A percentile compares a stretch with the other conserved stretches of the same genome.
Evolutionary conservation across 2,113 vertebrate genomes (phyloP).

Genomic region (Donacobius atricapilla): DNA sequence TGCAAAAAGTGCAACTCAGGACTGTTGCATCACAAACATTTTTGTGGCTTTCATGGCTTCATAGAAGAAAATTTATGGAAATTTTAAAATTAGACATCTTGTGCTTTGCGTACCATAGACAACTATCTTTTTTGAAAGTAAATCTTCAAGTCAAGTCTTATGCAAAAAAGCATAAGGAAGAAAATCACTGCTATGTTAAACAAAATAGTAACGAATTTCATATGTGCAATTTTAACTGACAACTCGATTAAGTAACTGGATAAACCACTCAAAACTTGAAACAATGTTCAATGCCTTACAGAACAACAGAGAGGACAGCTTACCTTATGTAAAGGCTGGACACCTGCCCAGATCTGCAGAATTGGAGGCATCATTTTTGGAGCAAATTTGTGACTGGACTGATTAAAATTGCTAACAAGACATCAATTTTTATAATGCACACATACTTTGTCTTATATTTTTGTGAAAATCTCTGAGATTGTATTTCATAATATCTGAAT

Average conservation of each 20-base stretch:
- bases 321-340: conserved; percentile 1
- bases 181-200: not conserved
- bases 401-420: not conserved
- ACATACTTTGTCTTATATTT: not conserved
- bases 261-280: not conserved
- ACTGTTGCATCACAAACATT: not conserved
- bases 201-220: not conserved
- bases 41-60: not conserved
- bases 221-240: not conserved
- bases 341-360: not conserved
- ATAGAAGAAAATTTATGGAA: not conserved
- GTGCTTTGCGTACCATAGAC: not conserved
- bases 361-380: not conserved
- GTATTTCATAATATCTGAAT: not conserved
- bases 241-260: not conserved
- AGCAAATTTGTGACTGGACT: not conserved
- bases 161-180: not conserved
- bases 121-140: not conserved
- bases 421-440: not conserved
- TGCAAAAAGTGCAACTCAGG: not conserved
- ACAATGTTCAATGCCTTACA: not conserved
- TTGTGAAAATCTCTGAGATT: not conserved
- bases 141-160: not conserved
- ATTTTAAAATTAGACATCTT: too few species aligned
- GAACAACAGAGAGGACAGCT: not conserved